These are phyloP conservation scores for Drosophila navojoa DNA, from an alignment of 1,140 invertebrate species.

Conservation along the genomic window DNA sequence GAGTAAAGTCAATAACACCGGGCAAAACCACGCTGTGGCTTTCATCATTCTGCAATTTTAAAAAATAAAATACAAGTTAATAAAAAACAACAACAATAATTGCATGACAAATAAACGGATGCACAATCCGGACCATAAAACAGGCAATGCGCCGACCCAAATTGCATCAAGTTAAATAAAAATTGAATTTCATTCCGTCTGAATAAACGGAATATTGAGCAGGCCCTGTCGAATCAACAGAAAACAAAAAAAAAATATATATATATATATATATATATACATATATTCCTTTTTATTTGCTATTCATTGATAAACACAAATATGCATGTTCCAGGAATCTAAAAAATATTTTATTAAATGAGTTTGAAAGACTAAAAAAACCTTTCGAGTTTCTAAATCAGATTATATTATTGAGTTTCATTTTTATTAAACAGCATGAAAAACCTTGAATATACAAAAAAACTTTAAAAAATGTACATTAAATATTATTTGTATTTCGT, in stretches of 20 bases:
- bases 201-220: slow-evolving; percentile 29
- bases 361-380: too few relatives aligned
- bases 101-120: slow-evolving; percentile 35
- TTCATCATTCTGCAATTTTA: slow-evolving; percentile 77
- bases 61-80: slow-evolving; percentile 29
- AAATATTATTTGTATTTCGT: too few relatives aligned
- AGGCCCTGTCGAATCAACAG: background rate
- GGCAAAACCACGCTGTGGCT: slow-evolving; percentile 82
- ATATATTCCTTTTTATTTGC: background rate
- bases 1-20: slow-evolving; percentile 78
- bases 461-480: too few relatives aligned
- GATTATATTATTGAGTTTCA: too few relatives aligned
- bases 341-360: too few relatives aligned
- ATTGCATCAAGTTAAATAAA: slow-evolving; percentile 24
- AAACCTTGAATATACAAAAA: too few relatives aligned
- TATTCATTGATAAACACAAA: background rate
- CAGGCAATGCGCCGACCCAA: background rate
- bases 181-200: slow-evolving; percentile 27
- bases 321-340: too few relatives aligned
- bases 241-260: background rate
- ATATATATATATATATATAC: too few relatives aligned
- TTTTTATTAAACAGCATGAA: too few relatives aligned
- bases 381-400: too few relatives aligned
- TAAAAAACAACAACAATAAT: slow-evolving; percentile 29
- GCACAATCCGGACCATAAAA: slow-evolving; percentile 22